Evolutionary conservation across 2,888 invertebrate species (phyloP), one percentile per base, ranked within the genome.

Genomic region (Apotomis turbidana): DNA sequence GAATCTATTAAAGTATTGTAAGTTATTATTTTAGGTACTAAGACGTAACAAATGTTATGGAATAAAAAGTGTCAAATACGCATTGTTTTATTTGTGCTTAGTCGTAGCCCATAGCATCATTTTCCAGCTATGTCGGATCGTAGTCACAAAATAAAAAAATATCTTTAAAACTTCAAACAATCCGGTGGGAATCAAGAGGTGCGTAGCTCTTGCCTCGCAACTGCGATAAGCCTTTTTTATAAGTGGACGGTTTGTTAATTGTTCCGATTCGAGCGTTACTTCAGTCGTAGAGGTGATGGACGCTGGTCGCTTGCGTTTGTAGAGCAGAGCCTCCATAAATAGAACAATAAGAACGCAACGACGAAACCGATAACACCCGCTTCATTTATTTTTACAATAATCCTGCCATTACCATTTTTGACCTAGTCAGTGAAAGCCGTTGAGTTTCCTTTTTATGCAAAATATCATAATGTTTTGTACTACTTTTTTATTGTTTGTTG

Each of bases 1-100:
- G 74, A 74, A 27, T 27, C 69, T 54, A 52, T 36, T 64, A 75
- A 52, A 61, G 61, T 75, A 76, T 74, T 73, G 69, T 76, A 77
- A 76, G 73, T 68, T 76, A 67, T 76, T 76, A 80, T 73, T 66
- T 70, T 77, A 78, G 68, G 70, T 71, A 67, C 62, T 76, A 77
- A 74, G 77, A 75, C 77, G 69, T 79, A 77, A 77, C 76, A 57
- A 70, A 74, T 74, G 76, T 81, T 82, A 81, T 80, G 76, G 76
- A 85, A 83, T 83, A 84, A 85, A 85, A 79, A 70, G 64, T 77
- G 66, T 77, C 68, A 54, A 78, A 76, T 76, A 73, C 71, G 55
- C 68, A 70, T 75, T 77, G 79, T 82, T 80, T 81, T 74, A 78
- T 68, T 81, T 71, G 73, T 67, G 69, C 73, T 41, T 41, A 41